Percentiles rank a stretch among this genome's conserved stretches.
phyloP scores from a whole-genome alignment of 92 coral and sea anemone species.

The Phenganax subtilis region DNA sequence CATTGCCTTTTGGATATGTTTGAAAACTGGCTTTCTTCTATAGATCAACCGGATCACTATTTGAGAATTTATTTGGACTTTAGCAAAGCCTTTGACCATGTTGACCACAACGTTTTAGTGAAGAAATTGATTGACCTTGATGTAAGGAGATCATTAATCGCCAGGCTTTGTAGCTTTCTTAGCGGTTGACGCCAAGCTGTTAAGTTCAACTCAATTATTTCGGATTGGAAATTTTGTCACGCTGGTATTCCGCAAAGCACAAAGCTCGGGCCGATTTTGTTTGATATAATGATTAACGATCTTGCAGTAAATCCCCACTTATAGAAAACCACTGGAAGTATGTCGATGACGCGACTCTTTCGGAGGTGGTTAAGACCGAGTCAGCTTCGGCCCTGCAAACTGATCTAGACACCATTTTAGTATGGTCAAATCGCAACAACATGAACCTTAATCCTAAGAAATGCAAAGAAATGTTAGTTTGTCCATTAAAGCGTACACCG shows the following conservation, averaged over 20 bases:
- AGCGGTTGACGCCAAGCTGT: no score
- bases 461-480: no score
- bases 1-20: not conserved
- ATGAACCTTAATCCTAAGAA: not conserved
- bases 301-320: not conserved
- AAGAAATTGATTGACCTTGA: constrained; percentile 1
- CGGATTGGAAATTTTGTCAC: no score
- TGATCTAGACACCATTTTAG: not conserved
- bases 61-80: not conserved
- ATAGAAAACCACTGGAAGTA: not conserved
- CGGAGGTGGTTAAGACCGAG: no score
- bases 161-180: no score
- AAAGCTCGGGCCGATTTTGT: no score
- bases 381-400: no score
- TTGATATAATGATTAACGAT: not conserved
- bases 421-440: not conserved
- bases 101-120: not conserved
- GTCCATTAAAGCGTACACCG: no score
- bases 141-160: not conserved
- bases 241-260: no score
- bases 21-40: not conserved
- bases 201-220: no score
- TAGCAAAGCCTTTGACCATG: not conserved
- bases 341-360: not conserved
- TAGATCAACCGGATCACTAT: no score